Conservation (phyloP, 2,797 vertebrate species). For the Halcyon leucocephala region DNA sequence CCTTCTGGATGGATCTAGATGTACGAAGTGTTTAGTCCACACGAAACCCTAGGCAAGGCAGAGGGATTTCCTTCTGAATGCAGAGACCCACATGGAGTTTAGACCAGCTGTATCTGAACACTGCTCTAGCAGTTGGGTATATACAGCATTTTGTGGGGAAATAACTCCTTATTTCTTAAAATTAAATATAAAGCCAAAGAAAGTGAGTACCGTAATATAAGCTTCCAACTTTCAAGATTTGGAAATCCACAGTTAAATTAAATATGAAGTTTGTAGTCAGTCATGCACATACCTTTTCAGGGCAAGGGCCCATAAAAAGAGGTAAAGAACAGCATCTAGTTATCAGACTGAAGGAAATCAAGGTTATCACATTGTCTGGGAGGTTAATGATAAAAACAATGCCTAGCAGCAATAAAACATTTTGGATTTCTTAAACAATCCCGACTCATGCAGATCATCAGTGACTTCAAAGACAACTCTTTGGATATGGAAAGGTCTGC, state of each 20-base stretch:
- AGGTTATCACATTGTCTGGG: background rate
- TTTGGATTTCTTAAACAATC: background rate
- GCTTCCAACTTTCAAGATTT: background rate
- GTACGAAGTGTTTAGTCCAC: background rate
- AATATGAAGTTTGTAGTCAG: background rate
- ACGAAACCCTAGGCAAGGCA: background rate
- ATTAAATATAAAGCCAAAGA: background rate
- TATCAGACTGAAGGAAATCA: background rate
- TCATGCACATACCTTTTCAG: accelerated
- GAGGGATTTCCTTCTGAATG: accelerated
- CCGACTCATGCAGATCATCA: background rate
- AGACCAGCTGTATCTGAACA: background rate
- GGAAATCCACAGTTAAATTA: background rate
- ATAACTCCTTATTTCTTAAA: background rate
- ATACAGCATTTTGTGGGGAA: background rate
- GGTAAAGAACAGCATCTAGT: background rate
- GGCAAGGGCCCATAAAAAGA: background rate
- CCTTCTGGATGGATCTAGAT: background rate
- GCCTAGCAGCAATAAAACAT: background rate
- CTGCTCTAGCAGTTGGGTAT: background rate
- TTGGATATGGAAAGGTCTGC: background rate
- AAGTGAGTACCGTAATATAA: background rate
- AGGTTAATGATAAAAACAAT: background rate
- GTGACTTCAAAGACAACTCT: background rate
- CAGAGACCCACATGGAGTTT: background rate